phyloP scores from a whole-genome alignment of 2,888 invertebrate genomes.

The Zonitis immaculata region DNA sequence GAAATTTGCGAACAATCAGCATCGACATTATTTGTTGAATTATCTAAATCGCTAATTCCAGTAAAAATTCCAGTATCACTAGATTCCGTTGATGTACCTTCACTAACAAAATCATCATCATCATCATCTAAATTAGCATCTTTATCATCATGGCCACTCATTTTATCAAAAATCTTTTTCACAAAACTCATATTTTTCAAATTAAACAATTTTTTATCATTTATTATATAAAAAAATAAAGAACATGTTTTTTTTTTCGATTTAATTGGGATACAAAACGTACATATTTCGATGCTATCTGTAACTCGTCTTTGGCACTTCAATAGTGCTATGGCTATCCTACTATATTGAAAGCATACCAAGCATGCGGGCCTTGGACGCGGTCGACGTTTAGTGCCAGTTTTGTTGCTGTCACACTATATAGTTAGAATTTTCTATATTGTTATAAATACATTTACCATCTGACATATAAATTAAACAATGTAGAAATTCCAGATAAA shows the following conservation, averaged over 20 bases:
- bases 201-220: too few species aligned
- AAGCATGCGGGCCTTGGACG: slow-evolving; percentile 37
- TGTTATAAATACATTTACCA: slow-evolving; percentile 21
- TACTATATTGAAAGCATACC: slow-evolving; percentile 40
- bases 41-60: slow-evolving; percentile 41
- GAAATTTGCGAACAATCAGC: slow-evolving; percentile 47
- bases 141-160: slow-evolving; percentile 34
- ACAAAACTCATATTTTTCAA: slow-evolving; percentile 43
- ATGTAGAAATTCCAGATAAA: not conserved
- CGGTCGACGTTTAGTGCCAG: slow-evolving; percentile 24
- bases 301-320: slow-evolving; percentile 30
- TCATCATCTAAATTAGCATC: slow-evolving; percentile 35
- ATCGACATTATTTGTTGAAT: slow-evolving; percentile 32
- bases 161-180: slow-evolving; percentile 43
- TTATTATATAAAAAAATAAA: too few species aligned
- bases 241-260: too few species aligned
- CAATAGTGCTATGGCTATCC: slow-evolving; percentile 26
- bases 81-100: slow-evolving; percentile 38
- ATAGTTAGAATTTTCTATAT: not conserved
- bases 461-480: slow-evolving; percentile 21
- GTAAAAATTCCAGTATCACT: slow-evolving; percentile 45
- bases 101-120: slow-evolving; percentile 38
- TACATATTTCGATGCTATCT: too few species aligned
- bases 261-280: too few species aligned
- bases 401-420: slow-evolving; percentile 3